Evolutionary conservation across 2,797 vertebrate genomes (phyloP).

Genomic region (Myotis planiceps): DNA sequence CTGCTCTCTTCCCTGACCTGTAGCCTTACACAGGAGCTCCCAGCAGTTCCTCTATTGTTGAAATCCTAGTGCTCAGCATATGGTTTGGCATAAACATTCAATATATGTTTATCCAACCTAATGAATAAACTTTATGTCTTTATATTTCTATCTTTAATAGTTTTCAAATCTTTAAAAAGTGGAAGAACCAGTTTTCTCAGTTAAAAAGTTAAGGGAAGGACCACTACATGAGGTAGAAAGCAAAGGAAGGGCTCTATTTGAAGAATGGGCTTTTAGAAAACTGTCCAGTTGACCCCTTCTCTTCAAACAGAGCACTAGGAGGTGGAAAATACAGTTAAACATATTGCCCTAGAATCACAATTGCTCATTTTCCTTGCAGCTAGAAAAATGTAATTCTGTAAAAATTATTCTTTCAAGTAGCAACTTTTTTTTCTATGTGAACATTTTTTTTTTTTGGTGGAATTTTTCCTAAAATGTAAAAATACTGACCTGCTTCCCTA

Average conservation of each 20-base stretch:
- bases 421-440: neutral
- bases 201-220: neutral
- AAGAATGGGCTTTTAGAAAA: neutral
- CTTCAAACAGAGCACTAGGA: neutral
- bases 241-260: neutral
- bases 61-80: neutral
- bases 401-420: slow-evolving; percentile 8
- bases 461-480: slow-evolving; percentile 45
- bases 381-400: neutral
- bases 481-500: neutral
- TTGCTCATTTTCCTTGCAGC: neutral
- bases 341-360: neutral
- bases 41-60: neutral
- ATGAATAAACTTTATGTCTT: neutral
- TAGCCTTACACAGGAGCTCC: neutral
- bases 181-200: neutral
- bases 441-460: neutral
- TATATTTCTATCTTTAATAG: neutral
- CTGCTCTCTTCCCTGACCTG: neutral
- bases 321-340: neutral
- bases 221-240: neutral
- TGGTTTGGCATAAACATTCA: neutral
- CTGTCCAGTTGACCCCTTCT: neutral
- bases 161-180: slow-evolving; percentile 16
- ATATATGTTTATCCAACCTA: neutral